phyloP scores from a whole-genome alignment of 2,113 vertebrate species.

The Stomatorhinus ivindoensis region DNA sequence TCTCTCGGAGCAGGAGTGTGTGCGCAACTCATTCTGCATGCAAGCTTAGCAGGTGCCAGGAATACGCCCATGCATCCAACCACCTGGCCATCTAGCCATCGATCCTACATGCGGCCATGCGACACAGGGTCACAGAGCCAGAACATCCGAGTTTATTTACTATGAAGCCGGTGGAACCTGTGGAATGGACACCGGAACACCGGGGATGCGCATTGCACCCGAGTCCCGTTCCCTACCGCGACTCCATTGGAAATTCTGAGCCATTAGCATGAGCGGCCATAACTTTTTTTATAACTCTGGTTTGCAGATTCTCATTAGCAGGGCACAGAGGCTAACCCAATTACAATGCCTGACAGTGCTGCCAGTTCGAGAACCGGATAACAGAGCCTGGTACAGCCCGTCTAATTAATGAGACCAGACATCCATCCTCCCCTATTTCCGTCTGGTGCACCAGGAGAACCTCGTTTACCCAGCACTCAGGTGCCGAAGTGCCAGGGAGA shows the following conservation, averaged over 20 bases:
- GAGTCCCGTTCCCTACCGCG: not conserved
- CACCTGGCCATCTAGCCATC: not conserved
- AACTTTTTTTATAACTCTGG: slow-evolving; percentile 28
- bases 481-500: not conserved
- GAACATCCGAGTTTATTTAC: not conserved
- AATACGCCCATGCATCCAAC: not conserved
- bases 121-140: not conserved
- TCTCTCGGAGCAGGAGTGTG: not conserved
- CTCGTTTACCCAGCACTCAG: not conserved
- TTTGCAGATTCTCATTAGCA: slow-evolving; percentile 47
- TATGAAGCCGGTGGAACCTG: not conserved
- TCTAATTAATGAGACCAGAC: slow-evolving; percentile 27
- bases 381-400: slow-evolving; percentile 30
- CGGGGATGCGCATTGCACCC: not conserved
- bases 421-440: not conserved
- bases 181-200: not conserved
- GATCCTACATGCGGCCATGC: not conserved
- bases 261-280: slow-evolving; percentile 3
- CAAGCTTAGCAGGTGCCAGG: not conserved
- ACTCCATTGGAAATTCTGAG: not conserved
- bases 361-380: not conserved
- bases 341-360: slow-evolving; percentile 37
- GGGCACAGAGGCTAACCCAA: slow-evolving; percentile 40
- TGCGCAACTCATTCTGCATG: not conserved
- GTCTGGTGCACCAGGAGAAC: not conserved